Conservation (phyloP, 2,113 vertebrate species). For the Chaetura pelagica region DNA sequence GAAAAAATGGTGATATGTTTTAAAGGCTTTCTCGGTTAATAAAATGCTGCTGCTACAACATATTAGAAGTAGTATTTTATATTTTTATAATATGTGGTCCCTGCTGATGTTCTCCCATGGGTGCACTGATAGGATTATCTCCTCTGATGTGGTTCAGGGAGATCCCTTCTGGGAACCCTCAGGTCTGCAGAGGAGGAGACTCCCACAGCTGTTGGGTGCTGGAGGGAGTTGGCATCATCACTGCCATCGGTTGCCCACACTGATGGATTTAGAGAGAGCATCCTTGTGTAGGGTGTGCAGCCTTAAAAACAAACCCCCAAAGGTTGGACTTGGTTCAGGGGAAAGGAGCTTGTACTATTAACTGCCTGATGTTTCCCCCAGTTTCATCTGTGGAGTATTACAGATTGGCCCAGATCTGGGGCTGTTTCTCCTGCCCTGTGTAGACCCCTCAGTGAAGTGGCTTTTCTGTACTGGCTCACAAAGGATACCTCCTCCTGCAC, state of each 20-base stretch:
- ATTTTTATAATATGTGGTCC: slow-evolving; percentile 34
- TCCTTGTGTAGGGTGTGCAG: background rate
- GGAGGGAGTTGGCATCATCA: background rate
- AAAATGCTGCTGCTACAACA: slow-evolving; percentile 20
- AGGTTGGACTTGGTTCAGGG: background rate
- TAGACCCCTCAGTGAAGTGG: background rate
- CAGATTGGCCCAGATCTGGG: background rate
- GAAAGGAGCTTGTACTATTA: background rate
- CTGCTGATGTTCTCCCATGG: background rate
- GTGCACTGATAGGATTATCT: background rate
- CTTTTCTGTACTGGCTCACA: slow-evolving; percentile 42
- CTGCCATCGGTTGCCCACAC: background rate
- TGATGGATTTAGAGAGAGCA: background rate
- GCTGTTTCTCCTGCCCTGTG: background rate
- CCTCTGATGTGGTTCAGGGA: background rate
- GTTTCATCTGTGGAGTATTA: slow-evolving; percentile 46
- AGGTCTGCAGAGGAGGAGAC: background rate
- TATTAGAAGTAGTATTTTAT: slow-evolving; percentile 8
- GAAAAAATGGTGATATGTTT: background rate
- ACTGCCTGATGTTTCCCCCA: background rate
- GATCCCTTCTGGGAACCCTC: background rate
- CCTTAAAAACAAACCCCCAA: background rate
- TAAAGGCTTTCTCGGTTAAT: slow-evolving; percentile 25
- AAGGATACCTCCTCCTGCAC: slow-evolving; percentile 13
- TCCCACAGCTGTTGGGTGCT: background rate